Base-by-base conservation (phyloP, 2,113 vertebrate genomes). In the Tragelaphus strepsiceros region DNA sequence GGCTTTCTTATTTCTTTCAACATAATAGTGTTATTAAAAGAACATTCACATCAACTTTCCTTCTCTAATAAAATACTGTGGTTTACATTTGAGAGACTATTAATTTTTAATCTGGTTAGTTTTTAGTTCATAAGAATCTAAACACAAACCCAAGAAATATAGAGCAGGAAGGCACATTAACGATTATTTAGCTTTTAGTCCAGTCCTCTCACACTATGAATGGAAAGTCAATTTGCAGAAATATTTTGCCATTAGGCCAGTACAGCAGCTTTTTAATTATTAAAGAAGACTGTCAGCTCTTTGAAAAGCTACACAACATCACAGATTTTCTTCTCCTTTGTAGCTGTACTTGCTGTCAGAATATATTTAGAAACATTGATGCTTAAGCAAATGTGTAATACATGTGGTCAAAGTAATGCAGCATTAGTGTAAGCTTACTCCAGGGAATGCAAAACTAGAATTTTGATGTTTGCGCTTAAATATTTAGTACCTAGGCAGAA, bases 321-420 rank as follows among this genome's bases (percentile, higher is more conserved):
- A 46, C 49, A 91, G 88, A 90, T 96, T 94, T 96, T 81, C 80
- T 84, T 89, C 54, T 91, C 1, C 62, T 97, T 85, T 93, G 77
- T 91, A 98, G 85, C 80, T 6, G 0, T 91, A 8, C 0, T 96
- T 71, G 61, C 83, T 0, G 0, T 95, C 54, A 82, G 28, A 77
- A 92, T 93, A 30, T 84, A 54, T 95, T 80, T 95, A 97, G 67
- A 85, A 97, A 67, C 87, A 74, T 0, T 91, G 97, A 61, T 80
- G 35, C 86, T 98, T 98, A 97, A 96, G 93, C 89, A 97, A 89
- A 94, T 96, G 67, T 97, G 93, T 97, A 90, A 94, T 95, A 85
- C 74, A 56, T 19, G 19, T 78, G 56, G 96, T 95, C 17, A 95
- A 94, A 98, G 96, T 93, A 98, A 93, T 49, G 17, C 49, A 59